These are phyloP conservation scores for Mobula birostris DNA, from an alignment of 2,113 vertebrate species.

Conservation along the genomic window DNA sequence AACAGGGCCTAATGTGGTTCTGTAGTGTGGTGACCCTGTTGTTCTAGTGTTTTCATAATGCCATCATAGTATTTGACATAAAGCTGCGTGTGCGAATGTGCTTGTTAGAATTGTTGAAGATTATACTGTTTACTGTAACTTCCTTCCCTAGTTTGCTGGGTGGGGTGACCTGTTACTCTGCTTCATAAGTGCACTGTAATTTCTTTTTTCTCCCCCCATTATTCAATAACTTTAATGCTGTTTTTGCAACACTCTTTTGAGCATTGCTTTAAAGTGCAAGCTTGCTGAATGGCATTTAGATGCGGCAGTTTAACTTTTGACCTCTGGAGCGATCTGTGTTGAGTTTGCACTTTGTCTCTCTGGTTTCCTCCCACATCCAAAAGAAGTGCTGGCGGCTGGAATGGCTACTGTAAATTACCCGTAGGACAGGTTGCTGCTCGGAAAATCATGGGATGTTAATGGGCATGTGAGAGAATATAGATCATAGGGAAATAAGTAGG, in stretches of 20 bases:
- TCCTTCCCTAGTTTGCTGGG: not conserved
- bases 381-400: no score
- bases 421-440: no score
- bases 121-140: not conserved
- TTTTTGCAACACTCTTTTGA: not conserved
- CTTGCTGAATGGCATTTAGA: not conserved
- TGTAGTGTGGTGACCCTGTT: no score
- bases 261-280: not conserved
- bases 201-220: not conserved
- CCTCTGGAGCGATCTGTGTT: no score
- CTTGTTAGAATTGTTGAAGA: not conserved
- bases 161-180: not conserved
- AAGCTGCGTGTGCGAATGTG: not conserved
- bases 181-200: not conserved
- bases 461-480: no score
- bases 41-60: not conserved
- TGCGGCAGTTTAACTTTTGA: no score
- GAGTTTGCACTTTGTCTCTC: no score
- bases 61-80: not conserved
- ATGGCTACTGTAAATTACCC: no score
- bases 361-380: no score
- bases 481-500: no score
- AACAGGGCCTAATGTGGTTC: no score
- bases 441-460: no score
- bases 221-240: not conserved